phyloP scores from a whole-genome alignment of 1,140 invertebrate species.

The Anastatus disparis region DNA sequence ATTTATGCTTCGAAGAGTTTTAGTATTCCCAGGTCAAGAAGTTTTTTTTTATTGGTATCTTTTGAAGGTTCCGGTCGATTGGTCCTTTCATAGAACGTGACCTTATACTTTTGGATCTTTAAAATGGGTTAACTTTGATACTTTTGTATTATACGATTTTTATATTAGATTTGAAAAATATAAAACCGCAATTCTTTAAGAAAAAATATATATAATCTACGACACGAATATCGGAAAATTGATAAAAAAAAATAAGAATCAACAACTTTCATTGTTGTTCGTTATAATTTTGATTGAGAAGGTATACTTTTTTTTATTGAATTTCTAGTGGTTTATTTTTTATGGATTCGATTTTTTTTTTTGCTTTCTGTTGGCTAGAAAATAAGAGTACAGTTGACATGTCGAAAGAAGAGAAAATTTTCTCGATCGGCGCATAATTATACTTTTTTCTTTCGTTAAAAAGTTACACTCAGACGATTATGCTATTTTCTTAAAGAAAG shows the following conservation, averaged over 20 bases:
- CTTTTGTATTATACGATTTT: background rate
- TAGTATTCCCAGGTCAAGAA: slow-evolving; percentile 23
- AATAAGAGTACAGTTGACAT: background rate
- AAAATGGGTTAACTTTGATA: slow-evolving; percentile 18
- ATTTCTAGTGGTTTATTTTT: background rate
- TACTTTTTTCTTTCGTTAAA: background rate
- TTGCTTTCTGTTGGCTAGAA: background rate
- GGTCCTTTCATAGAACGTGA: slow-evolving; percentile 7
- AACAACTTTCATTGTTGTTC: background rate
- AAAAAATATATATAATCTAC: background rate
- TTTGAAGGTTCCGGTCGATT: slow-evolving; percentile 19
- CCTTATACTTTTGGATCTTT: slow-evolving; percentile 10
- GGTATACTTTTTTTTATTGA: background rate
- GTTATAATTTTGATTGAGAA: slow-evolving; percentile 6
- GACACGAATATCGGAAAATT: background rate
- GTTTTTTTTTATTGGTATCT: slow-evolving; percentile 20
- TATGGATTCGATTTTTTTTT: background rate
- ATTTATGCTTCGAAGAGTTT: slow-evolving; percentile 26
- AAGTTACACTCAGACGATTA: too few species aligned
- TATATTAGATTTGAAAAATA: background rate
- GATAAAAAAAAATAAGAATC: background rate
- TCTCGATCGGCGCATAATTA: slow-evolving; percentile 1
- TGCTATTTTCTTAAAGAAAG: too few species aligned
- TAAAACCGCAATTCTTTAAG: background rate
- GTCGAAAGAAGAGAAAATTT: slow-evolving; percentile 5